These are phyloP conservation scores for Orestias chungarensis DNA, from an alignment of 2,797 vertebrate genomes.

Conservation along the genomic window DNA sequence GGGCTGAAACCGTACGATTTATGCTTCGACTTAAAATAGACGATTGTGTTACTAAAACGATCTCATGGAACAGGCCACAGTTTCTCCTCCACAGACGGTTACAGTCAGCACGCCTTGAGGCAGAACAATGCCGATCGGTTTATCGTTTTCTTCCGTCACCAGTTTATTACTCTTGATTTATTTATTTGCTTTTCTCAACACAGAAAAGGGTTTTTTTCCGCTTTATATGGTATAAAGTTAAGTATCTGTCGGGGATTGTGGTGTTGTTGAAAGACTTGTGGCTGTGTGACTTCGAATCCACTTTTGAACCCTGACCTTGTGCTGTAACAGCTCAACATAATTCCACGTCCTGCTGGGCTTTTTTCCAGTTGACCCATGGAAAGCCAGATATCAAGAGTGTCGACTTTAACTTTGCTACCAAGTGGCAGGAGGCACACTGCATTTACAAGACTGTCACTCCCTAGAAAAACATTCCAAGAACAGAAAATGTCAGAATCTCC, in stretches of 20 bases:
- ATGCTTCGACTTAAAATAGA: not conserved
- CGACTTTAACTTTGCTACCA: not conserved
- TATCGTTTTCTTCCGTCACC: not conserved
- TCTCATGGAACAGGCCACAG: not conserved
- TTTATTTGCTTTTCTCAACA: not conserved
- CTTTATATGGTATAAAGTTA: not conserved
- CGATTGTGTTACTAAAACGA: not conserved
- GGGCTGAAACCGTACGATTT: not conserved
- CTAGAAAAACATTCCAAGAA: not conserved
- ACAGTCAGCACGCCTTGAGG: not conserved
- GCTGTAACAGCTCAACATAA: conserved; percentile 50
- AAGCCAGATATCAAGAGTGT: conserved; percentile 8
- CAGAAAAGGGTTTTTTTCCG: not conserved
- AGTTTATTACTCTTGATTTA: not conserved
- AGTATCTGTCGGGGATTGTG: not conserved
- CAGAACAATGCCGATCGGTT: not conserved
- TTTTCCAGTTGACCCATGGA: conserved; percentile 6
- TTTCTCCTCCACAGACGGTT: not conserved
- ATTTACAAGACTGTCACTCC: not conserved
- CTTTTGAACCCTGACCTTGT: conserved; percentile 47
- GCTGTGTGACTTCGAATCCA: conserved; percentile 4
- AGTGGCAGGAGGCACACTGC: not conserved
- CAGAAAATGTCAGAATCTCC: not conserved
- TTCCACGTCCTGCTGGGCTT: conserved; percentile 9
- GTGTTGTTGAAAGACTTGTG: not conserved